Conservation (phyloP, 2,113 vertebrate species). For the Peromyscus leucopus region DNA sequence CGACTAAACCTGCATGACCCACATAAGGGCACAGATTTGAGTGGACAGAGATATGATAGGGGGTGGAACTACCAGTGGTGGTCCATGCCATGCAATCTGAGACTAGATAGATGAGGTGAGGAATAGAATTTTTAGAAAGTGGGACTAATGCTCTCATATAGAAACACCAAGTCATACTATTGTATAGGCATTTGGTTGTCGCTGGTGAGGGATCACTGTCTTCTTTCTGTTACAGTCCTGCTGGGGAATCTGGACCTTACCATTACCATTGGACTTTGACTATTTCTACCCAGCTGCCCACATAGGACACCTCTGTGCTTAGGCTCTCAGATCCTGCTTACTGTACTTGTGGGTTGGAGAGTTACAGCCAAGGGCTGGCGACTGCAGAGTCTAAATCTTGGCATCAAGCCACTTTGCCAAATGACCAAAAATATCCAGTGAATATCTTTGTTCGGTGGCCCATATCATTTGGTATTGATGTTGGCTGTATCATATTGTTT, state of each 20-base stretch:
- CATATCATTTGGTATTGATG: neutral
- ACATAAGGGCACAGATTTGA: neutral
- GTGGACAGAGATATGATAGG: neutral
- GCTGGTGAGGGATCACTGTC: neutral
- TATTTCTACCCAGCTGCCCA: neutral
- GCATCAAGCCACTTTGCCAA: neutral
- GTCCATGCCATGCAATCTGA: neutral
- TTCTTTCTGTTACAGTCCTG: neutral
- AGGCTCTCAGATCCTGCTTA: neutral
- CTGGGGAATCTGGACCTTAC: neutral
- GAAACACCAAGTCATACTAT: neutral
- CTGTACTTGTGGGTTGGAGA: neutral
- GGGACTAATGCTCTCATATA: neutral
- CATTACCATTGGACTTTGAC: neutral
- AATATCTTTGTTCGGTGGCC: neutral
- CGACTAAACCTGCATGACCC: neutral
- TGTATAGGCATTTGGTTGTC: neutral
- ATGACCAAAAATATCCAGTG: neutral
- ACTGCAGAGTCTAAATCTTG: neutral
- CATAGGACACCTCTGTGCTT: neutral
- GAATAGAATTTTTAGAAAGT: constrained; percentile 32
- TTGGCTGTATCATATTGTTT: neutral
- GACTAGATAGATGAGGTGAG: neutral
- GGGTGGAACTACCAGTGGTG: neutral
- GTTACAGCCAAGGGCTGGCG: neutral